phyloP scores from a whole-genome alignment of 1,140 invertebrate genomes.

The Onthophagus taurus region DNA sequence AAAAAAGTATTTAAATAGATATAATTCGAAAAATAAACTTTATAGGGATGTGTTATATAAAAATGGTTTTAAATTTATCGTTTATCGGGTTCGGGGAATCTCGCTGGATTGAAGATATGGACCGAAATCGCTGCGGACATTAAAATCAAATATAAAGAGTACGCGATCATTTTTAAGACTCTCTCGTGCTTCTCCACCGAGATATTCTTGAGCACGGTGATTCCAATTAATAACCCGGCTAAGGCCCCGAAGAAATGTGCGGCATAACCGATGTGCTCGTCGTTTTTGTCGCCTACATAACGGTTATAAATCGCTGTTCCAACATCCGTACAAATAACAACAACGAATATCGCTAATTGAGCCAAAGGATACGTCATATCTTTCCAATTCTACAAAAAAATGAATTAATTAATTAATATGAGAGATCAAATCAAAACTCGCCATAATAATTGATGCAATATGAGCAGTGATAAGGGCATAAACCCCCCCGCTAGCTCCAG shows the following conservation, averaged over 20 bases:
- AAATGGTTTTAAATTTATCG: too few relatives aligned
- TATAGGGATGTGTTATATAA: too few relatives aligned
- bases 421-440: conserved; percentile 35
- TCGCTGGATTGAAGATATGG: conserved; percentile 20
- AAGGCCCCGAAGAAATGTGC: conserved; percentile 83
- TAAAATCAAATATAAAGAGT: conserved; percentile 64
- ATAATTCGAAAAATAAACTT: too few relatives aligned
- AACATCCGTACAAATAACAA: conserved; percentile 59
- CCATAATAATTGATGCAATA: conserved; percentile 88
- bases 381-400: conserved; percentile 67
- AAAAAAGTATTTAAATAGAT: too few relatives aligned
- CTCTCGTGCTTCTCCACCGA: conserved; percentile 79
- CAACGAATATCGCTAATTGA: conserved; percentile 66
- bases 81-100: too few relatives aligned
- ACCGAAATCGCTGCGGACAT: conserved; percentile 47
- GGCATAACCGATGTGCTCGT: conserved; percentile 70
- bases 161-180: conserved; percentile 71
- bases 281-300: conserved; percentile 52
- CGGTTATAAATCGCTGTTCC: conserved; percentile 75
- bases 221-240: conserved; percentile 79
- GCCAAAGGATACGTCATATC: conserved; percentile 85
- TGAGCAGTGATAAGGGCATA: conserved; percentile 94
- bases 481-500: conserved; percentile 92
- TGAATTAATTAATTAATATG: background rate
- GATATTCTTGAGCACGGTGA: conserved; percentile 82